Base-by-base conservation (phyloP, 2,888 invertebrate genomes). In the Callimorpha dominula region DNA sequence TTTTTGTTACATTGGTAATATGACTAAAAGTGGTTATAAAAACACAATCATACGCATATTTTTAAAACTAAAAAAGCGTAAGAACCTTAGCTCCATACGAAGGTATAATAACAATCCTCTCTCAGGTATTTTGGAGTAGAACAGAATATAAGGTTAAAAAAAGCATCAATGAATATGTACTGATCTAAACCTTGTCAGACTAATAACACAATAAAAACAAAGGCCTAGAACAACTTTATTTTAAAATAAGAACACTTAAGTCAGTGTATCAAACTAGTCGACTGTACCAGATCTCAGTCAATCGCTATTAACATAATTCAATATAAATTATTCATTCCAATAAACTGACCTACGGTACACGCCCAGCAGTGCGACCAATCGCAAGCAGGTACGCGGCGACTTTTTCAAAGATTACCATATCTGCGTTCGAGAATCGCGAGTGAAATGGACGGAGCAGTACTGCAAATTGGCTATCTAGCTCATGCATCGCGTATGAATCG, bases 351-450 rank as follows among this genome's bases (percentile, higher is more conserved):
- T 89, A 86, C 79, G 88, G 74, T 84, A 87, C 82, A 79, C 83
- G 87, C 85, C 84, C 79, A 65, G 71, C 65, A 76, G 78, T 76
- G 67, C 68, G 79, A 82, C 79, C 86, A 85, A 85, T 82, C 86
- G 80, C 77, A 46, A 57, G 70, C 79, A 77, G 74, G 82, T 77
- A 46, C 65, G 78, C 81, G 74, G 86, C 88, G 87, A 90, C 89
- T 90, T 89, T 90, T 91, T 89, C 83, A 79, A 76, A 87, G 89
- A 94, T 94, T 94, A 92, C 92, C 94, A 94, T 94, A 94, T 95
- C 94, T 88, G 81, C 85, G 84, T 80, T 83, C 82, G 85, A 85
- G 89, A 89, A 94, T 94, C 94, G 89, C 84, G 68, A 82, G 81
- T 80, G 80, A 82, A 84, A 78, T 73, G 81, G 82, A 84, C 80